Conservation (phyloP, 2,113 vertebrate species). For the Callipepla californica region DNA sequence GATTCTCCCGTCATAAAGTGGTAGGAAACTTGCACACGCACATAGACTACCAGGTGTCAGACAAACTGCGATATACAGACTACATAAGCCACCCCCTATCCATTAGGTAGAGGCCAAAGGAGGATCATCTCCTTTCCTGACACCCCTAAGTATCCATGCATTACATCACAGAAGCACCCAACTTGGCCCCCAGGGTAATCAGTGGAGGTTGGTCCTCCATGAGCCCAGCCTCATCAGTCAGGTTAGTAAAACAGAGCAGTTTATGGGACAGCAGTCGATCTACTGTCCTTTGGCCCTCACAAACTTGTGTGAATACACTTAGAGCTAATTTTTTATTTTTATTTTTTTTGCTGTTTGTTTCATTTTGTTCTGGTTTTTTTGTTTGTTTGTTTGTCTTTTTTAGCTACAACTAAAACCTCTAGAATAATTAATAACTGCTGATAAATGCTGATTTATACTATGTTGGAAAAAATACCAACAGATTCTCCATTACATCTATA, state of each 20-base stretch:
- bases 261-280: background rate
- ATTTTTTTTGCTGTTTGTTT: too few relatives aligned
- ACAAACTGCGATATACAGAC: background rate
- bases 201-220: background rate
- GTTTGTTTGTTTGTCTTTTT: background rate
- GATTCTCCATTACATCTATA: background rate
- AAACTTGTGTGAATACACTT: background rate
- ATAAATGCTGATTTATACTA: background rate
- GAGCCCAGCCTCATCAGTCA: background rate
- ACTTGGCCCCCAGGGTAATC: background rate
- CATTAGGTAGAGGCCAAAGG: background rate
- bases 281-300: background rate
- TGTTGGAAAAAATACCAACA: slow-evolving; percentile 3
- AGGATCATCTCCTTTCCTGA: background rate
- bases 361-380: background rate
- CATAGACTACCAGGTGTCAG: background rate
- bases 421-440: background rate
- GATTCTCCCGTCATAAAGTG: background rate
- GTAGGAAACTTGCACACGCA: background rate
- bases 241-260: background rate
- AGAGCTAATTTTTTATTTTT: background rate
- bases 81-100: background rate
- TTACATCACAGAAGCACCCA: background rate
- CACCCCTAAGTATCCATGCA: background rate
- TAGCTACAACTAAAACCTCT: background rate